Base-by-base conservation (phyloP, 2,797 vertebrate genomes). In the Cyclura pinguis region DNA sequence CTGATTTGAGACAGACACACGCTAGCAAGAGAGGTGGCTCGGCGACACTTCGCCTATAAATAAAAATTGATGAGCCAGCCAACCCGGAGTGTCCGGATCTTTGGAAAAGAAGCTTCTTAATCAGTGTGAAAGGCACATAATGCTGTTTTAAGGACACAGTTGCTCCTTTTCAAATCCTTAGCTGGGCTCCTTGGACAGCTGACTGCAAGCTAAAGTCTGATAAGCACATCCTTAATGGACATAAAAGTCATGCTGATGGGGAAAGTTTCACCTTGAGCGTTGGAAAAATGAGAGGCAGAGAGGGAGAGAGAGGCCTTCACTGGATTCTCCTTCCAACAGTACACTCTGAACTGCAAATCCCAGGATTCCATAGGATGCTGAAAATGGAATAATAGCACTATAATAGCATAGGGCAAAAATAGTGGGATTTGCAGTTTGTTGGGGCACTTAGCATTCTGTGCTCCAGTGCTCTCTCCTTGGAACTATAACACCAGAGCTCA, bases 41-140 rank as follows among this genome's bases (percentile, higher is more conserved):
- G 69, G 91, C 52, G 91, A 93, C 86, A 22, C 80, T 67, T 16
- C 73, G 20, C 38, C 91, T 93, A 86, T 91, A 95, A 94, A 94
- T 92, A 91, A 88, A 59, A 88, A 89, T 90, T 0, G 42, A 77
- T 4, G 7, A 3, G 62, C 18, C 55, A 59, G 69, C 90, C 89
- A 69, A 57, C 69, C 35, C 69, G 88, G 74, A 84, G 73, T 86
- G 67, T 20, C 52, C 86, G 32, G 57, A 24, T 13, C 77, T 82
- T 86, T 50, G 69, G 32, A 86, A 24, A 42, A 89, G 50, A 76
- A 80, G 9, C 57, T 77, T 47, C 2, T 94, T 88, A 80, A 88
- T 83, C 52, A 77, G 92, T 35, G 55, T 42, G 42, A 77, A 76
- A 86, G 73, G 35, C 42, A 6, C 35, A 42, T 14, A 0, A 50